Percentiles rank a stretch among this genome's conserved stretches.
phyloP scores from a whole-genome alignment of 1,140 invertebrate species.

The Drosophila pectinifera region DNA sequence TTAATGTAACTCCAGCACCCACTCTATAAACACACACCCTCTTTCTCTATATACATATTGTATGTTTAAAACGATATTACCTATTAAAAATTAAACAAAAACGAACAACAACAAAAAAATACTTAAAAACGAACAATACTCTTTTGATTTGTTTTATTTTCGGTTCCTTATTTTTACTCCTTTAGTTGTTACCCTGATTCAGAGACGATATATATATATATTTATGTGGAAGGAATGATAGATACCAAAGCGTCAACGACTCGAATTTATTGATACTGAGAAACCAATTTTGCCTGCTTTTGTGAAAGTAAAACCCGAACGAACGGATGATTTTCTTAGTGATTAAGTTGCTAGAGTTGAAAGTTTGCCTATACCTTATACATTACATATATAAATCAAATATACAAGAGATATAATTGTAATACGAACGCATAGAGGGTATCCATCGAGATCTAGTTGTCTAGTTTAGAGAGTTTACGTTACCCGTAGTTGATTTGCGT shows the following conservation, averaged over 20 bases:
- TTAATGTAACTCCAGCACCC: constrained; percentile 65
- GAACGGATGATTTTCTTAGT: constrained; percentile 34
- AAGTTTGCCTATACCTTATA: constrained; percentile 46
- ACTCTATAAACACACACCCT: constrained; percentile 28
- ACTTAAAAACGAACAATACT: constrained; percentile 37
- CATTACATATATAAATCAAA: constrained; percentile 58
- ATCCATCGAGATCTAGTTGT: constrained; percentile 21
- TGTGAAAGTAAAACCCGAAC: constrained; percentile 51
- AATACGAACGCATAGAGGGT: constrained; percentile 2
- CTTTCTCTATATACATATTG: constrained; percentile 29
- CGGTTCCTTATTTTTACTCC: not conserved
- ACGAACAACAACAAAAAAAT: constrained; percentile 62
- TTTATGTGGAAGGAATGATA: constrained; percentile 34
- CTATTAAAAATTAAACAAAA: constrained; percentile 64
- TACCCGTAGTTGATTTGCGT: constrained; percentile 45
- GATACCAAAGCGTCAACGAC: constrained; percentile 67
- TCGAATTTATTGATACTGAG: constrained; percentile 76
- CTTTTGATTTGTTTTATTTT: constrained; percentile 67
- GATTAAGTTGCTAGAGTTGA: constrained; percentile 71
- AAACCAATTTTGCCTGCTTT: constrained; percentile 76
- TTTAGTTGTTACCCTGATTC: constrained; percentile 8
- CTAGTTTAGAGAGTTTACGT: constrained; percentile 22
- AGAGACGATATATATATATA: constrained; percentile 1
- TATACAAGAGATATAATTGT: constrained; percentile 42
- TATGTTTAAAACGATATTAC: constrained; percentile 77